Evolutionary conservation across 1,140 invertebrate species (phyloP), one percentile per base, ranked within the genome.

Genomic region (Anastrepha ludens): DNA sequence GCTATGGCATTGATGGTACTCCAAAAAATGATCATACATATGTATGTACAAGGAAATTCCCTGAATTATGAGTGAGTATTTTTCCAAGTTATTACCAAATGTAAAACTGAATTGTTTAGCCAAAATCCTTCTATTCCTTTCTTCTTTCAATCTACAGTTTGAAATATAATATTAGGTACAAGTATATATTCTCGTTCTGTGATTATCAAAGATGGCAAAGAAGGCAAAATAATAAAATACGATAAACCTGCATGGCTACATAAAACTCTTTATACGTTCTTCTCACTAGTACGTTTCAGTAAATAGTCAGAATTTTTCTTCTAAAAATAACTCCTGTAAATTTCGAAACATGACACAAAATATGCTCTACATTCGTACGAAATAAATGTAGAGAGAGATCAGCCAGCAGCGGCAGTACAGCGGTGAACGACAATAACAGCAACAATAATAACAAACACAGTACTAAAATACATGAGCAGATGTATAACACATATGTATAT

Each of bases 251-350:
- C 17, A 55, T 50, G 15, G 47, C 50, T 81, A 55, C 47, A 29
- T 29, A 81, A 81, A 55, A 55, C 20, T n/a, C 44, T 81, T 50
- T 55, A 81, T 58, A 81, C 47, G 50, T 55, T 55, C 74, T 55
- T 44, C 39, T 47, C 13, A 74, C n/a, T 81, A n/a, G 74, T 78
- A n/a, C 74, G 0, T 11, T n/a, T 8, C 74, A 41, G 1, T n/a
- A 15, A 81, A 55, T 55, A 81, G 74, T 81, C 74, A 81, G 74
- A 81, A 81, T 55, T 81, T 81, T 81, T 81, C 74, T 81, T 81
- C 74, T 81, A 81, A 81, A 81, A 81, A 81, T 81, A 81, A 81
- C 74, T 81, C 74, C 74, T 81, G 74, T 81, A 81, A 81, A 81
- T 81, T 81, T 81, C 74, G 74, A 81, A 81, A 81, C 47, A 55